Evolutionary conservation across 2,888 invertebrate species (phyloP), one percentile per base, ranked within the genome.

Genomic region (Catocala sponsa): DNA sequence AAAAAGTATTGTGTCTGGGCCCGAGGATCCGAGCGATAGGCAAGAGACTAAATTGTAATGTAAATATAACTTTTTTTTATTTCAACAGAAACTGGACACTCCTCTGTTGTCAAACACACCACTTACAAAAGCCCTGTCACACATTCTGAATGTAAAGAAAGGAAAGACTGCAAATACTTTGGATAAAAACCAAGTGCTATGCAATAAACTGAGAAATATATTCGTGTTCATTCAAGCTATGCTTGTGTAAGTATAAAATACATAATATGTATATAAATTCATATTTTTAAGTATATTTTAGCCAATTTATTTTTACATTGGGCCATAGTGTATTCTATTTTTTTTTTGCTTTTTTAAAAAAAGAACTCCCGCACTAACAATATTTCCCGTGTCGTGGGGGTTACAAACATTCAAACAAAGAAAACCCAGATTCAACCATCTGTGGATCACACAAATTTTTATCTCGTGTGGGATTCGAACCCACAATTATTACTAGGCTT

Each of bases 241-340:
- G 90, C 87, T 94, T 60, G 91, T 94, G 94, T 94, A 76, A 91
- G 94, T 92, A 76, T 49, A 47, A n/a, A 41, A n/a, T n/a, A n/a
- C n/a, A n/a, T n/a, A n/a, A n/a, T n/a, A n/a, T n/a, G 9, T 13
- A 44, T n/a, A 42, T 42, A 13, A 13, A 46, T 7, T 13, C 5
- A 15, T 43, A n/a, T 43, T 43, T 0, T 43, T 43, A 2, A 46
- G 5, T 46, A 13, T 46, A 13, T 46, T 13, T 46, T 13, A 12
- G 13, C 6, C 12, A 5, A 43, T n/a, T 43, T 9, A 38, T 7
- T 7, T 38, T 38, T 2, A 38, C 1, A 2, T 15, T 15, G 15
- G 2, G 15, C 15, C 2, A 15, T n/a, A n/a, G n/a, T n/a, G n/a
- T n/a, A n/a, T n/a, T n/a, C n/a, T n/a, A n/a, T n/a, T 15, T 15